These are phyloP conservation scores for Panorpa germanica DNA, from an alignment of 2,888 invertebrate genomes.

Conservation along the genomic window DNA sequence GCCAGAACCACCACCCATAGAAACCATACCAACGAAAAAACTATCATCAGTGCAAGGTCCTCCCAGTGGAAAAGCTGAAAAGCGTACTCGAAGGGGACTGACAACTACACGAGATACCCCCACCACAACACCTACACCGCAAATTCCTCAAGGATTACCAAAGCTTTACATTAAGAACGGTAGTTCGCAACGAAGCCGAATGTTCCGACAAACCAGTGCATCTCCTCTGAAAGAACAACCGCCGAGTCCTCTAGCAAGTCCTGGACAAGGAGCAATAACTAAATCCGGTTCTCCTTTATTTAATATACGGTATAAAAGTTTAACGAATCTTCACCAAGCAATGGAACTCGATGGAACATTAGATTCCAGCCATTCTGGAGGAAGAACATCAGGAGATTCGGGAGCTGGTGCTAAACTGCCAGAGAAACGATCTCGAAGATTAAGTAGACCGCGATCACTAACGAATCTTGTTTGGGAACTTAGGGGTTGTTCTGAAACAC, in stretches of 20 bases:
- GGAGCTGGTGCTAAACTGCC: constrained; percentile 58
- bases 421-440: constrained; percentile 60
- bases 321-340: constrained; percentile 53
- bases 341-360: constrained; percentile 68
- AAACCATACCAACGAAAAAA: constrained; percentile 77
- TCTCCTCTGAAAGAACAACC: constrained; percentile 52
- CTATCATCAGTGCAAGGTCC: no score
- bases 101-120: constrained; percentile 41
- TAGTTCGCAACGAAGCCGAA: constrained; percentile 40
- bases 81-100: constrained; percentile 48
- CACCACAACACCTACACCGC: constrained; percentile 27
- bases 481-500: no score
- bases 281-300: constrained; percentile 60
- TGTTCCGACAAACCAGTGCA: constrained; percentile 50
- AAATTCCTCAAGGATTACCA: constrained; percentile 36
- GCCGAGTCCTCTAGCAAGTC: constrained; percentile 38
- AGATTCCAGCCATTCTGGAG: constrained; percentile 77
- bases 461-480: constrained; percentile 77
- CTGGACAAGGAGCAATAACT: constrained; percentile 26
- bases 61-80: constrained; percentile 43
- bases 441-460: constrained; percentile 68
- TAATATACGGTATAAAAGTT: constrained; percentile 39
- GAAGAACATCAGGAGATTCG: constrained; percentile 71
- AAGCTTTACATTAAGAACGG: constrained; percentile 65
- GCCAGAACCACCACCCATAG: constrained; percentile 81